Percentiles rank a stretch among this genome's conserved stretches.
phyloP scores from a whole-genome alignment of 2,888 invertebrate genomes.

The Chironomus riparius region DNA sequence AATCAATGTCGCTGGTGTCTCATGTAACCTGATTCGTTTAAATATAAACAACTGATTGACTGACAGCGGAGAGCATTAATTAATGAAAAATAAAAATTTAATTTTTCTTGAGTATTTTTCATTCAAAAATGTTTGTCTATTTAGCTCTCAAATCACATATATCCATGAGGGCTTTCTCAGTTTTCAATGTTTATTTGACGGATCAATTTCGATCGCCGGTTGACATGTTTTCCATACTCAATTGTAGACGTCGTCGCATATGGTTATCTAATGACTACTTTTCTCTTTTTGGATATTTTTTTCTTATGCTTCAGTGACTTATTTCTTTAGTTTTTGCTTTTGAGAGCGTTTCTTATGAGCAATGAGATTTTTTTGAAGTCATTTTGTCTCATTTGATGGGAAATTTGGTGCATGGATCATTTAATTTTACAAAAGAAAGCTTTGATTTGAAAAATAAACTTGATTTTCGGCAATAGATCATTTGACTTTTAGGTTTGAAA shows the following conservation, averaged over 20 bases:
- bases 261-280: background rate
- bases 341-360: no score
- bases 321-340: no score
- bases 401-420: no score
- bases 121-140: background rate
- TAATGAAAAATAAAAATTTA: background rate
- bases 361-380: no score
- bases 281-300: background rate
- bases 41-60: background rate
- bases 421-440: no score
- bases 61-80: background rate
- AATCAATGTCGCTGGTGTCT: background rate
- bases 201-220: background rate
- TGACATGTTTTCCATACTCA: background rate
- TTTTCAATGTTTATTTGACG: background rate
- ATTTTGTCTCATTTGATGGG: no score
- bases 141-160: no score
- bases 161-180: no score
- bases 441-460: no score
- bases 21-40: background rate
- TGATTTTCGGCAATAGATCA: no score
- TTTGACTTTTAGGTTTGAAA: no score
- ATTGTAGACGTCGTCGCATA: background rate
- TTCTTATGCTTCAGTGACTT: no score
- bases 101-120: background rate